Base-by-base conservation (phyloP, 2,797 vertebrate species). In the Eulemur coronatus region DNA sequence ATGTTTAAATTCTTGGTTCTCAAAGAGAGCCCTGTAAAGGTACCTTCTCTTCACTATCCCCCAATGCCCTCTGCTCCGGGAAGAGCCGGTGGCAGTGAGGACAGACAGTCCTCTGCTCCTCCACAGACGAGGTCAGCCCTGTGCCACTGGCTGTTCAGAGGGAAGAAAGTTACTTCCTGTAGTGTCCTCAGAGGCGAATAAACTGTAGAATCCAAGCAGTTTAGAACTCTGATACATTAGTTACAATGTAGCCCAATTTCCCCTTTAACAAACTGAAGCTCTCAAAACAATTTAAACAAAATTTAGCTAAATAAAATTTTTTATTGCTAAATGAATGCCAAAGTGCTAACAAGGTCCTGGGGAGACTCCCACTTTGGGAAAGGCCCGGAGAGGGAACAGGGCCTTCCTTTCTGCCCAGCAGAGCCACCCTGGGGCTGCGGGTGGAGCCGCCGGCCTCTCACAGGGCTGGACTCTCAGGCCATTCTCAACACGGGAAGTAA, bases 1-100 rank as follows among this genome's bases (percentile, higher is more conserved):
- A 18, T 11, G 28, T n/a, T 84, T 76, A 73, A 89, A 78, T 55
- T 14, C 43, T 82, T 75, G 46, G 41, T 75, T 93, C 48, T 43
- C 61, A 65, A 86, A 50, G 33, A 87, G 17, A 82, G 22, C 50
- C 24, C 11, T 80, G n/a, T 38, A 65, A 84, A 80, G 18, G 1
- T n/a, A 0, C 5, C 15, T 70, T 38, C 55, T 70, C n/a, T 81
- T 72, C 35, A 3, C 13, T 8, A 12, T 35, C 7, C 20, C 4
- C 4, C 35, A 7, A 38, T 1, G n/a, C 13, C 75, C 65, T 24
- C 1, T 22, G n/a, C 22, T 9, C 13, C 2, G 33, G 48, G n/a
- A 52, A 35, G 48, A 14, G 48, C 33, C 14, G n/a, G 76, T 38
- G 24, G 35, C 50, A 28, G 33, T 18, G 46, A 38, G 22, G 12